These are phyloP conservation scores for Drosophila eohydei DNA, from an alignment of 2,888 invertebrate genomes.

Conservation along the genomic window DNA sequence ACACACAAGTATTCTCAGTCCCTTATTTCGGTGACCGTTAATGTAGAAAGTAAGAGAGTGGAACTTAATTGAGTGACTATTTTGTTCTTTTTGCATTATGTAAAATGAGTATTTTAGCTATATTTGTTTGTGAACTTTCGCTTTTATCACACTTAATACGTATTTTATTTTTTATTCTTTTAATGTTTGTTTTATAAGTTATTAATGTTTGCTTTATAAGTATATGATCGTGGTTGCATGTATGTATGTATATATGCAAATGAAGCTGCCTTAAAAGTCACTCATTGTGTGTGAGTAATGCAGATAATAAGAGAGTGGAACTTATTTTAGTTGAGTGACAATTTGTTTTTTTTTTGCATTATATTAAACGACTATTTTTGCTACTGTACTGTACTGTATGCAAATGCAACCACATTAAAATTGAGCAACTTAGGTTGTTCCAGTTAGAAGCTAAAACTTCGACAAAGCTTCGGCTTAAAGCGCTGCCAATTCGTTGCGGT, in stretches of 20 bases:
- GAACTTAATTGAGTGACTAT: background rate
- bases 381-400: no score
- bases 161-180: background rate
- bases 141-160: background rate
- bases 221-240: background rate
- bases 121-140: background rate
- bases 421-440: background rate
- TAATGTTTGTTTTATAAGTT: background rate
- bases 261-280: background rate
- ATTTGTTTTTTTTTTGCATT: no score
- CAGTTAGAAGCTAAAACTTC: background rate
- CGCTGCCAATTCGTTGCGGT: slow-evolving; percentile 30
- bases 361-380: no score
- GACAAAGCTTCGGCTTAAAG: background rate
- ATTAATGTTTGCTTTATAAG: background rate
- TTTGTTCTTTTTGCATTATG: background rate
- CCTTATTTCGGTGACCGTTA: background rate
- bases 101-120: background rate
- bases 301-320: no score
- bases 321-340: no score
- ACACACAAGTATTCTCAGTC: background rate
- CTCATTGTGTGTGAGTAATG: no score
- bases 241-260: background rate
- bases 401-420: background rate
- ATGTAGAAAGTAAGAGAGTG: background rate